Base-by-base conservation (phyloP, 2,888 invertebrate genomes). In the Nemurella pictetii region DNA sequence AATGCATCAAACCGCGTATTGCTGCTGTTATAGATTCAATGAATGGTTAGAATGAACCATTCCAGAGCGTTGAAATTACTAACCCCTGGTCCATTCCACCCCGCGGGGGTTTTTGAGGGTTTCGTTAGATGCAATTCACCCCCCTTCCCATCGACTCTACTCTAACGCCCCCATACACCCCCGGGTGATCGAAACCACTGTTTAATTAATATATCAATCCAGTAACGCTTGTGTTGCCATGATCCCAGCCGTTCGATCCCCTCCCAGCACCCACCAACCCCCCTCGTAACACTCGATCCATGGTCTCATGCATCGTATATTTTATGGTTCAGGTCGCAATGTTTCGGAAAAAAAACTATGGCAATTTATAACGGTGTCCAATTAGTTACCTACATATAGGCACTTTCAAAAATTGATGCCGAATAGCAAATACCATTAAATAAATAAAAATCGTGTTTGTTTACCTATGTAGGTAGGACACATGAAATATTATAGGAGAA, bases 151-250 rank as follows among this genome's bases (percentile, higher is more conserved):
- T n/a, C n/a, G n/a, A n/a, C n/a, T n/a, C n/a, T n/a, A n/a, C n/a
- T n/a, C n/a, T n/a, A n/a, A n/a, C n/a, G n/a, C 35, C 77, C 80
- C 83, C 85, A 29, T 82, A 84, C 1, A 55, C 55, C 86, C 86
- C 85, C 86, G 35, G 73, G 85, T 84, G 86, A 84, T 29, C 80
- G 26, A 73, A 81, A 36, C 80, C 73, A 83, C 86, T 84, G 81
- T 85, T 86, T 86, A 86, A 86, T 86, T 86, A 86, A 86, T 86
- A 86, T 86, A 86, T 86, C 86, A 85, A 84, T 86, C 86, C 85
- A 83, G 77, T 81, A 83, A 77, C 84, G 83, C 78, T 78, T 29
- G 20, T 78, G 29, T 78, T 20, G 78, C 29, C 78, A n/a, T 78
- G 30, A 75, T 28, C 30, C 30, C n/a, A 26, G 55, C 55, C 9